Evolutionary conservation across 1,140 invertebrate genomes (phyloP), one percentile per base, ranked within the genome.

Genomic region (Aphaenogaster rudis): DNA sequence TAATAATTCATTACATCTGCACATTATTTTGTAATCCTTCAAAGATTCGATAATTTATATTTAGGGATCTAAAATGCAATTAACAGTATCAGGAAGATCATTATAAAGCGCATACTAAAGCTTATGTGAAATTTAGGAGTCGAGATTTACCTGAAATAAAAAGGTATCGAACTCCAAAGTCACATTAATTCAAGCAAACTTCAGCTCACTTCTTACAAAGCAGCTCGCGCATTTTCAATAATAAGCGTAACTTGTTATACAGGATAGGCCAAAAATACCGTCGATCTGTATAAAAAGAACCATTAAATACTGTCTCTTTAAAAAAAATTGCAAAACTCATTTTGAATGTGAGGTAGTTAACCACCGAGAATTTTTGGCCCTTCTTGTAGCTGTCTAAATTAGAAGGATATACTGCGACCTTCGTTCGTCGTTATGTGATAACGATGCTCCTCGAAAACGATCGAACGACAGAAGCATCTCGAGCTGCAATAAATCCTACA

Each of bases 401-500:
- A 84, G 28, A 61, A 72, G 7, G 2, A 74, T 48, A 66, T 79
- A 80, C 48, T 80, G 54, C 69, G 28, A 74, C 74, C n/a, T 74
- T 61, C 69, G 69, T 84, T 76, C 80, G 42, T 84, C 80, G 80
- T 74, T 63, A 74, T 5, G 21, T 76, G n/a, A 54, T 57, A 48
- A 74, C 33, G 5, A 61, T 76, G 33, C 36, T 71, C 13, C 4
- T 84, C 57, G 69, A 76, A 84, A 84, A 84, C 80, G 80, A 84
- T 76, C 69, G 80, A 84, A 84, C 80, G 80, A 84, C 80, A 84
- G 80, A 84, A 84, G 80, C 80, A 84, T 84, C 57, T 74, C 80
- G 80, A 84, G 54, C 80, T 84, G 80, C 54, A 63, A 76, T 84
- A 71, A 82, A 57, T 74, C 28, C 69, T 84, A 84, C 80, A 76